Evolutionary conservation across 2,113 vertebrate genomes (phyloP).

Genomic region (Micromys minutus): DNA sequence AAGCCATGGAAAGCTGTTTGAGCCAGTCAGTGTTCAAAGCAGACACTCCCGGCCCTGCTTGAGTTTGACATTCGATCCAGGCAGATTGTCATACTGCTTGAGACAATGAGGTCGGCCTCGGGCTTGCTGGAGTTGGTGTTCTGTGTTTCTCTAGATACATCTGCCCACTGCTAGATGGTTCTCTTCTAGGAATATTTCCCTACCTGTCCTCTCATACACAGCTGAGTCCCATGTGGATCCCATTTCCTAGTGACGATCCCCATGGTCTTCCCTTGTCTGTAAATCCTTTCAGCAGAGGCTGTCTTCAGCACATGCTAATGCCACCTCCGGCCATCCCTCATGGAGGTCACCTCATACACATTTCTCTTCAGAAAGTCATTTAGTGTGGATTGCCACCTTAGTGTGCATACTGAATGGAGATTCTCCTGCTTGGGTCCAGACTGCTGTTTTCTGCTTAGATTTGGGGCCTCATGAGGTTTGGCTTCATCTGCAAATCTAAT

Average conservation of each 20-base stretch:
- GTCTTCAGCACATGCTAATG: background rate
- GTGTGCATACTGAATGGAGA: background rate
- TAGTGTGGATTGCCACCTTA: background rate
- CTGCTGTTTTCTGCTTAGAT: conserved; percentile 34
- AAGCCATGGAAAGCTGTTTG: background rate
- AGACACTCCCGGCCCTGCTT: background rate
- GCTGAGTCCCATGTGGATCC: background rate
- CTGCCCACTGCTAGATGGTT: background rate
- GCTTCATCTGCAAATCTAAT: conserved; percentile 71
- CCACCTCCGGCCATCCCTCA: rapidly evolving
- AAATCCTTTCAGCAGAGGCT: background rate
- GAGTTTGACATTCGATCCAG: background rate
- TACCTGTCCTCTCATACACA: background rate
- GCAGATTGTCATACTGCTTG: background rate
- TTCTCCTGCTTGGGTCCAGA: background rate
- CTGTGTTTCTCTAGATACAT: background rate
- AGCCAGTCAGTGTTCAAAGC: background rate
- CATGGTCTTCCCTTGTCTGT: background rate
- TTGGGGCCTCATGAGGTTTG: conserved; percentile 53
- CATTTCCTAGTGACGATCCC: background rate
- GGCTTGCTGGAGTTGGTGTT: background rate
- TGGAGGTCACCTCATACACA: rapidly evolving
- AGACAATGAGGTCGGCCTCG: background rate
- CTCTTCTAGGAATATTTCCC: background rate
- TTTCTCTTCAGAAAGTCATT: background rate